Evolutionary conservation across 2,888 invertebrate species (phyloP).

Genomic region (Standfussiana lucernea): DNA sequence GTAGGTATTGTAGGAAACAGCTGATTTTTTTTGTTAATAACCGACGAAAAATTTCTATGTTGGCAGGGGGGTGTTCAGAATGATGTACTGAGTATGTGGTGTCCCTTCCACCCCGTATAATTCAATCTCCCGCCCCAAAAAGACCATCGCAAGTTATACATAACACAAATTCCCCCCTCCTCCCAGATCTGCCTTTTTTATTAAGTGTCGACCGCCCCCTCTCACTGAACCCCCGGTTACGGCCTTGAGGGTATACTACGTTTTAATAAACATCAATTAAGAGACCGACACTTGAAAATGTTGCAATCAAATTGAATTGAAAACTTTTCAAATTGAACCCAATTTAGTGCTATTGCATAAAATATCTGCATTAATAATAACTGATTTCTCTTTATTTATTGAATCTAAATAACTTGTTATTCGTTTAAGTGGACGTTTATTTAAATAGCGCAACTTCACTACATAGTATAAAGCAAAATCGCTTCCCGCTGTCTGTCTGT

Average conservation of each 20-base stretch:
- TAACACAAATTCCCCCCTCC: too few species aligned
- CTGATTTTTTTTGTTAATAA: too few species aligned
- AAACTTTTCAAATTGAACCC: conserved; percentile 52
- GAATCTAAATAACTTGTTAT: conserved; percentile 25
- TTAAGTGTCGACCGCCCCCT: neutral
- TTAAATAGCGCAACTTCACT: too few species aligned
- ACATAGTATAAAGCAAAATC: too few species aligned
- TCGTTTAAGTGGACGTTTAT: conserved; percentile 4
- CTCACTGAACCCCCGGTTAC: neutral
- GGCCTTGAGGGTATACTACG: neutral
- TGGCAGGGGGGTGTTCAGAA: too few species aligned
- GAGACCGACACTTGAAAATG: conserved; percentile 23
- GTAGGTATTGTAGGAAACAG: too few species aligned
- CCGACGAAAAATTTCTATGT: too few species aligned
- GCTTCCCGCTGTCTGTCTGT: too few species aligned
- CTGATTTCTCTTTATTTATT: conserved; percentile 62
- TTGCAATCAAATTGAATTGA: conserved; percentile 40
- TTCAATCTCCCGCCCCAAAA: too few species aligned
- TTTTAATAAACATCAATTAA: conserved; percentile 19
- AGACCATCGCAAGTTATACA: too few species aligned
- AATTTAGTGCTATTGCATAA: conserved; percentile 59
- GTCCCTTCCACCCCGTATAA: too few species aligned
- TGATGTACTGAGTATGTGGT: too few species aligned
- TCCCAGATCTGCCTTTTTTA: neutral
- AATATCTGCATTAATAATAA: conserved; percentile 43